Evolutionary conservation across 1,140 invertebrate species (phyloP).

Genomic region (Heliconius eleuchia): DNA sequence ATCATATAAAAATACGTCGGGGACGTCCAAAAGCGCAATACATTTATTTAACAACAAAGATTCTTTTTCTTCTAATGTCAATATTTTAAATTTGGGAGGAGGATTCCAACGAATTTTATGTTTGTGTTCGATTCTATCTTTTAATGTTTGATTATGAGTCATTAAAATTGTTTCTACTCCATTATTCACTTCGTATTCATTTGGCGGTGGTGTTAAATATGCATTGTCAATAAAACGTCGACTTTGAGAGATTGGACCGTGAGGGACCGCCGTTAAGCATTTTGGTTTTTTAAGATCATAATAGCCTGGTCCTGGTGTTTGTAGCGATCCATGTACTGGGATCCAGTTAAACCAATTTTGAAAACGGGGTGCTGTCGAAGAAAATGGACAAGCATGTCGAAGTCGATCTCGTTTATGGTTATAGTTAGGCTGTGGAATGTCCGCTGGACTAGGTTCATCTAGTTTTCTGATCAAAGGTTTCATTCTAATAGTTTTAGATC

Average conservation of each 20-base stretch:
- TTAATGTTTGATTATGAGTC: slow-evolving; percentile 59
- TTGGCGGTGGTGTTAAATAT: slow-evolving; percentile 53
- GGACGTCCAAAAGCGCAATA: slow-evolving; percentile 50
- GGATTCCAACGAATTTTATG: slow-evolving; percentile 53
- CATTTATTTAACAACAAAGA: slow-evolving; percentile 49
- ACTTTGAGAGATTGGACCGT: slow-evolving; percentile 51
- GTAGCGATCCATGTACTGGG: slow-evolving; percentile 47
- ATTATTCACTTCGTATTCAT: slow-evolving; percentile 52
- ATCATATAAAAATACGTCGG: slow-evolving; percentile 30
- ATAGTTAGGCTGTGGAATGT: slow-evolving; percentile 40
- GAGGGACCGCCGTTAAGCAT: slow-evolving; percentile 51
- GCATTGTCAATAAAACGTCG: slow-evolving; percentile 46
- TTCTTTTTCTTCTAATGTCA: slow-evolving; percentile 52
- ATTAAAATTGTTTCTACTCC: slow-evolving; percentile 62
- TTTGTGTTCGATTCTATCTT: slow-evolving; percentile 60
- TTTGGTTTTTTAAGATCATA: slow-evolving; percentile 51
- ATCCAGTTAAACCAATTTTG: slow-evolving; percentile 65
- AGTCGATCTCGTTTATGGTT: slow-evolving; percentile 36
- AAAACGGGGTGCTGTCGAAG: slow-evolving; percentile 61
- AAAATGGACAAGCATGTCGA: slow-evolving; percentile 59
- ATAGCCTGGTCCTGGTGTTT: slow-evolving; percentile 58
- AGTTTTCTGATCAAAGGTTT: slow-evolving; percentile 53
- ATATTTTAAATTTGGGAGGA: slow-evolving; percentile 32
- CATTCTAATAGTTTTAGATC: slow-evolving; percentile 59
- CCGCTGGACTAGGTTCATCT: slow-evolving; percentile 54